phyloP scores from a whole-genome alignment of 2,888 invertebrate species.

The Drosophila parthenogenetica region DNA sequence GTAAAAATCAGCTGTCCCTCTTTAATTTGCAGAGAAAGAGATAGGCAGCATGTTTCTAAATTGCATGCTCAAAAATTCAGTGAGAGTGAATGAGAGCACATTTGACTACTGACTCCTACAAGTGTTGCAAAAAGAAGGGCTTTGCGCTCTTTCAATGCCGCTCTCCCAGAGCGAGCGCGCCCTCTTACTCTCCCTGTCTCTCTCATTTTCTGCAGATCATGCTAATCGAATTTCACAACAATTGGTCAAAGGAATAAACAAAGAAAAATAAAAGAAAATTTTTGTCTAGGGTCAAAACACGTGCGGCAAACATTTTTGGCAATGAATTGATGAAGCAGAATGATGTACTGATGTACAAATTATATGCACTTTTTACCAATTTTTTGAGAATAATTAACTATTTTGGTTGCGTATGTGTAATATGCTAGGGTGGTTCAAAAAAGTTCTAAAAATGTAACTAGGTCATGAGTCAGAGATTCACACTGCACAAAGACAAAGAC shows the following conservation, averaged over 20 bases:
- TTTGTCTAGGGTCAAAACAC: constrained; percentile 7
- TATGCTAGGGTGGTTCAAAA: not conserved
- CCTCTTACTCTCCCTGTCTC: not conserved
- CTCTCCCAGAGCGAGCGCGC: not conserved
- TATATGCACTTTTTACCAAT: not conserved
- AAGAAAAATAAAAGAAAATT: constrained; percentile 23
- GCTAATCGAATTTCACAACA: constrained; percentile 66
- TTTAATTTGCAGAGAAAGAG: constrained; percentile 7
- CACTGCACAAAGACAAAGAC: constrained; percentile 7
- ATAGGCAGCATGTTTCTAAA: constrained; percentile 8
- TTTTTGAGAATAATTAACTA: not conserved
- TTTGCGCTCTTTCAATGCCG: not conserved
- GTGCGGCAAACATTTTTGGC: constrained; percentile 3
- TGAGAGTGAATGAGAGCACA: not conserved
- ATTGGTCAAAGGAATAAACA: constrained; percentile 8
- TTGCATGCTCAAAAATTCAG: not conserved
- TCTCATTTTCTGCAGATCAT: constrained; percentile 39
- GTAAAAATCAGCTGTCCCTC: constrained; percentile 19
- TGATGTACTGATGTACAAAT: not conserved
- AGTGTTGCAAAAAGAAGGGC: constrained; percentile 16
- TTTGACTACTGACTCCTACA: constrained; percentile 30
- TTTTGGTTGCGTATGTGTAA: constrained; percentile 1
- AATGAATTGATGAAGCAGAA: not conserved
- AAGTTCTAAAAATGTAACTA: constrained; percentile 5
- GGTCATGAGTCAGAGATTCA: constrained; percentile 23